Percentiles rank a stretch among this genome's conserved stretches.
These are phyloP conservation scores for Pleuronectes platessa DNA, from an alignment of 2,113 vertebrate genomes.

Conservation along the genomic window DNA sequence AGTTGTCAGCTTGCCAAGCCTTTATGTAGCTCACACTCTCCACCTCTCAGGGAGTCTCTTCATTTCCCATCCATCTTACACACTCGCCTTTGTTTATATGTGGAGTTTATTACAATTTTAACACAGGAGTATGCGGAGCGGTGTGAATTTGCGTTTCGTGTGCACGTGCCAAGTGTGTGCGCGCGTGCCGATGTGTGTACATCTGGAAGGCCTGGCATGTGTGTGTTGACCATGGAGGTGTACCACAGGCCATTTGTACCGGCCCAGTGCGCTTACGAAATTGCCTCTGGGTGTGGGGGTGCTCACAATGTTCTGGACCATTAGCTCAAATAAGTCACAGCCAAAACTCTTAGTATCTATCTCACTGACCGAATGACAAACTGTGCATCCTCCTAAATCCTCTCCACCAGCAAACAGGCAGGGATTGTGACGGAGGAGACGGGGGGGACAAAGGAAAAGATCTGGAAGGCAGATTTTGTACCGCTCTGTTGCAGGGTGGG, in stretches of 20 bases:
- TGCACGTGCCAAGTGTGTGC: slow-evolving; percentile 41
- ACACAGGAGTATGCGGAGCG: slow-evolving; percentile 10
- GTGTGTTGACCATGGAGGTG: slow-evolving; percentile 76
- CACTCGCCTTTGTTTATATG: slow-evolving; percentile 51
- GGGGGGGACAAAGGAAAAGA: slow-evolving; percentile 22
- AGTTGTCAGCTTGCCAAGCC: background rate
- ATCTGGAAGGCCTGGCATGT: slow-evolving; percentile 52
- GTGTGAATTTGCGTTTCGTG: slow-evolving; percentile 27
- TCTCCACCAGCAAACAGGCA: slow-evolving; percentile 53
- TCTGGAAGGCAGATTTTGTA: background rate
- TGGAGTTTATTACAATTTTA: slow-evolving; percentile 60
- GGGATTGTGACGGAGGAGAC: slow-evolving; percentile 14
- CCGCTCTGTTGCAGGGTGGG: background rate
- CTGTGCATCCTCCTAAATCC: slow-evolving; percentile 77
- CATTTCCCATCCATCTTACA: slow-evolving; percentile 23
- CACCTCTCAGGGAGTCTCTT: slow-evolving; percentile 16
- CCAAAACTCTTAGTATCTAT: slow-evolving; percentile 82
- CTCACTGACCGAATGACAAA: slow-evolving; percentile 80
- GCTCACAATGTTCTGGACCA: slow-evolving; percentile 83
- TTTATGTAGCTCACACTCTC: slow-evolving; percentile 28
- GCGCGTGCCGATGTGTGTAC: slow-evolving; percentile 49
- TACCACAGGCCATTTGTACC: slow-evolving; percentile 78
- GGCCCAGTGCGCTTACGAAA: slow-evolving; percentile 78
- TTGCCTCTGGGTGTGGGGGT: slow-evolving; percentile 81
- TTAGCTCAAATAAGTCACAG: slow-evolving; percentile 84